Base-by-base conservation (phyloP, 2,888 invertebrate species). In the Ophraella communa region DNA sequence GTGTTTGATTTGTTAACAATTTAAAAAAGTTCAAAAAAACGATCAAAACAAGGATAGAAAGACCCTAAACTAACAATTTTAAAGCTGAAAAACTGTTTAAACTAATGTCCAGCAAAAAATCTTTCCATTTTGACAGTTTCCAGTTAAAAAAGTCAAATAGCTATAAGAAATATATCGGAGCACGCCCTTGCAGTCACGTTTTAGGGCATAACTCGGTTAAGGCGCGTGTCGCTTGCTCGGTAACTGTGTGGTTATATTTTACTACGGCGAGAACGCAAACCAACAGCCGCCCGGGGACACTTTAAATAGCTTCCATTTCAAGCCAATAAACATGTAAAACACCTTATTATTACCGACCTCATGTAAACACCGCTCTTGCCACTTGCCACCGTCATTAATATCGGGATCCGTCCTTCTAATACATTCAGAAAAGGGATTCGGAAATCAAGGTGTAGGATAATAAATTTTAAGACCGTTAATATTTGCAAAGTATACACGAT, bases 241-340 rank as follows among this genome's bases (percentile, higher is more conserved):
- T 27, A 35, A 45, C 24, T 35, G 59, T 47, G 63, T 67, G 68
- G n/a, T n/a, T n/a, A n/a, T 64, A 65, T 62, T 69, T 70, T 67
- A 66, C 66, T 33, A 67, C 20, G 61, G 64, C 64, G 64, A 66
- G 68, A 64, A 49, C 63, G 65, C 58, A 59, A 59, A 58, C 62
- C 68, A 62, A 69, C 71, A 62, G 73, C 65, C 77, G 79, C 81
- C 82, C 74, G 75, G 77, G 81, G 82, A 78, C 78, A 80, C 79
- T 81, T 81, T 82, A 83, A 83, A 83, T 83, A 78, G 81, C 81
- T 81, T 80, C 82, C 81, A 81, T 82, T 82, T 80, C 82, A 80
- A 79, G 76, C 79, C 82, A 82, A 83, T 83, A 83, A 83, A 82
- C 83, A 83, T 83, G 82, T 81, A 83, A 82, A 83, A 82, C 80